A percentile compares a stretch with the other conserved stretches of the same genome.
Conservation (phyloP, 2,888 invertebrate genomes). For the Macrosoma leucophasiata region DNA sequence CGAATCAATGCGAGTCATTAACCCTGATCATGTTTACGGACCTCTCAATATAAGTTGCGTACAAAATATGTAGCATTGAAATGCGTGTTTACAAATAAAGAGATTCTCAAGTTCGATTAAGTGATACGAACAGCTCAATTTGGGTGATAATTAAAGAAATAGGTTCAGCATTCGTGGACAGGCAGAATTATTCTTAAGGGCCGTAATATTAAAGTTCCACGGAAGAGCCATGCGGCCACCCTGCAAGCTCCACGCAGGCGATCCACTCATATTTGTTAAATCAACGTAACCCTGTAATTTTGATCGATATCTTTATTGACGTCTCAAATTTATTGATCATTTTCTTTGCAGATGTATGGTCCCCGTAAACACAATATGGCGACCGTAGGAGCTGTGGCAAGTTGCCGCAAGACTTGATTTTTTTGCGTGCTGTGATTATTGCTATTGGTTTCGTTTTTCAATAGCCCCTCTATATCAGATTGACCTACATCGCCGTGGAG, state of each 20-base stretch:
- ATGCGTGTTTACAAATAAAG: constrained; percentile 53
- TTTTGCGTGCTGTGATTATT: constrained; percentile 59
- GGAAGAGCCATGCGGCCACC: constrained; percentile 65
- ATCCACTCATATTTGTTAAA: constrained; percentile 71
- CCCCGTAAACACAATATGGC: constrained; percentile 60
- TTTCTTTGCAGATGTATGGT: constrained; percentile 66
- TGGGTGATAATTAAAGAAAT: constrained; percentile 57
- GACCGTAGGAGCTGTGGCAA: constrained; percentile 53
- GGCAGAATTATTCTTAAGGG: constrained; percentile 60
- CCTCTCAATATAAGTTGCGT: constrained; percentile 35
- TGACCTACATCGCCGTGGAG: constrained; percentile 61
- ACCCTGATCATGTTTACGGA: constrained; percentile 45
- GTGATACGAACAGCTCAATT: constrained; percentile 53
- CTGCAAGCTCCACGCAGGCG: constrained; percentile 52
- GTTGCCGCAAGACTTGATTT: constrained; percentile 48
- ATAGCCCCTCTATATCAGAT: constrained; percentile 68
- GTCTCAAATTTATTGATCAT: constrained; percentile 71
- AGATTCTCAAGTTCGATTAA: constrained; percentile 54
- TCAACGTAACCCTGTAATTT: constrained; percentile 74
- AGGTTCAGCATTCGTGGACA: constrained; percentile 55
- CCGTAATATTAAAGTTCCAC: constrained; percentile 64
- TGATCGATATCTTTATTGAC: constrained; percentile 75
- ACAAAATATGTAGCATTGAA: constrained; percentile 44
- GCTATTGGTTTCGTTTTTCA: constrained; percentile 69
- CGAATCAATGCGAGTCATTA: constrained; percentile 43